Conservation (phyloP, 2,113 vertebrate genomes). For the Marmota monax region DNA sequence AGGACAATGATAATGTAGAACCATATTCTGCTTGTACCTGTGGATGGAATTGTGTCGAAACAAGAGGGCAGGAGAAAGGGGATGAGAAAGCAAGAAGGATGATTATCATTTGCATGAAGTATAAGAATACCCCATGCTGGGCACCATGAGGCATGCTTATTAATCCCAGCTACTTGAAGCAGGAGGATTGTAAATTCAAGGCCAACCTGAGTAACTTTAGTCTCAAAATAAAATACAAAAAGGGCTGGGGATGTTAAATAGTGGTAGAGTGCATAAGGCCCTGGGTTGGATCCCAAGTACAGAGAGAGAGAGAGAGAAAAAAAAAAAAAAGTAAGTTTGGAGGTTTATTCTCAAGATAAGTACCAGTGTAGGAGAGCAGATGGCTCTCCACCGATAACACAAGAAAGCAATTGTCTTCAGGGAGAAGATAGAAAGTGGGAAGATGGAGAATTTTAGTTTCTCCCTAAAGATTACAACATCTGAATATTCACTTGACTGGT, state of each 20-base stretch:
- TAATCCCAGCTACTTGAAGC: neutral
- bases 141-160: no score
- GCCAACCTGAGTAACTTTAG: neutral
- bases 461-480: conserved; percentile 1
- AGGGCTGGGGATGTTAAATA: neutral
- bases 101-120: conserved; percentile 13
- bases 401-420: neutral
- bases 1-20: conserved; percentile 16
- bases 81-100: neutral
- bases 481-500: neutral
- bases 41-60: conserved; percentile 31
- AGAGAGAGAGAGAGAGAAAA: neutral
- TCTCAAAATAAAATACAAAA: neutral
- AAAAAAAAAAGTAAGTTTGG: neutral
- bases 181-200: neutral
- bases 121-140: neutral
- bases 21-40: neutral
- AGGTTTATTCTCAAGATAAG: conserved; percentile 46
- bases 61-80: neutral
- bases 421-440: neutral
- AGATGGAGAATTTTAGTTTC: neutral
- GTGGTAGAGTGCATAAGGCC: neutral
- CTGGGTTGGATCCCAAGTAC: neutral
- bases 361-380: neutral
- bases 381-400: neutral